phyloP scores from a whole-genome alignment of 2,888 invertebrate species.

The Macrosiphum euphorbiae region DNA sequence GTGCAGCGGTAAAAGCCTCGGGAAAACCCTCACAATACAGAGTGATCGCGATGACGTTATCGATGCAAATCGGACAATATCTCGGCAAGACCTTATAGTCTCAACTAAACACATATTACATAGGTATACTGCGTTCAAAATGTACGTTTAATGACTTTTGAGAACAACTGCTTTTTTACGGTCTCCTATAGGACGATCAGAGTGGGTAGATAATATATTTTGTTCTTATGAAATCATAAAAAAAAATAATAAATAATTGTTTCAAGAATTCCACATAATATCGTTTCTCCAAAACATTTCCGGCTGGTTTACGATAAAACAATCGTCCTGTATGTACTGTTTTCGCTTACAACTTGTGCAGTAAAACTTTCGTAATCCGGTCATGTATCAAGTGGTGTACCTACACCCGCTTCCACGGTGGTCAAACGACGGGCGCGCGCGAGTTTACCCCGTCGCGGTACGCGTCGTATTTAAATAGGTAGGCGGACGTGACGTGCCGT shows the following conservation, averaged over 20 bases:
- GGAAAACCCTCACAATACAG: background rate
- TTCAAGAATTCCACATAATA: background rate
- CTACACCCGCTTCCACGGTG: constrained; percentile 36
- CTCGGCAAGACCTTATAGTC: background rate
- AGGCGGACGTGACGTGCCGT: constrained; percentile 9
- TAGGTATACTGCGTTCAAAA: too few relatives aligned
- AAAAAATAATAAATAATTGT: background rate
- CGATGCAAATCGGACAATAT: background rate
- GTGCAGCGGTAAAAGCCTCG: background rate
- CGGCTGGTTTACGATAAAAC: background rate
- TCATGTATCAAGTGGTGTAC: constrained; percentile 48
- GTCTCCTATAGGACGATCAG: background rate
- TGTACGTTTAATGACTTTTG: too few relatives aligned
- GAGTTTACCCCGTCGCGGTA: background rate
- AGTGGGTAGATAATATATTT: background rate
- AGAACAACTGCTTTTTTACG: too few relatives aligned
- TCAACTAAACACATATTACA: too few relatives aligned
- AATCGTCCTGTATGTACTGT: background rate
- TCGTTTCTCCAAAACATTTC: background rate
- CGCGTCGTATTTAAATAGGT: background rate
- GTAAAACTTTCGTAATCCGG: constrained; percentile 53
- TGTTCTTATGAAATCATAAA: background rate
- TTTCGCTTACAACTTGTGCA: background rate
- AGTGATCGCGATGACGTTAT: background rate
- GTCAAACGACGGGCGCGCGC: background rate